A percentile compares a stretch with the other conserved stretches of the same genome.
Evolutionary conservation across 2,888 invertebrate genomes (phyloP).

Genomic region (Lepetodrilus schrolli): DNA sequence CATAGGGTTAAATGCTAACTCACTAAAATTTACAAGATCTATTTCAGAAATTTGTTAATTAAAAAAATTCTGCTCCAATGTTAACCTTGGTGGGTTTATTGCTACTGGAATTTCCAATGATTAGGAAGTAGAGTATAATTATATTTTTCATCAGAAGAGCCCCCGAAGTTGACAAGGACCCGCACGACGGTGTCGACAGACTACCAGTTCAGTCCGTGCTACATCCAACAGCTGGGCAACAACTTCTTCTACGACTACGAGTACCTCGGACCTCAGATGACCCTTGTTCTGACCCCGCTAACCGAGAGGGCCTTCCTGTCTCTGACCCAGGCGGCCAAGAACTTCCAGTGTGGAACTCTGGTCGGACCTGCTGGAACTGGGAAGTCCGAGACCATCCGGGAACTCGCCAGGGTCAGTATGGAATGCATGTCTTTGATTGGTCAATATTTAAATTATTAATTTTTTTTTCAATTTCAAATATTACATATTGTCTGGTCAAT

Average conservation of each 20-base stretch:
- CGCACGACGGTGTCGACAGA: slow-evolving; percentile 69
- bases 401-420: slow-evolving; percentile 69
- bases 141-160: slow-evolving; percentile 51
- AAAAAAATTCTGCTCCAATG: no score
- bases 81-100: no score
- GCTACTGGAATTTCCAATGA: no score
- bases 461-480: no score
- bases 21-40: no score
- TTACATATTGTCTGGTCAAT: no score
- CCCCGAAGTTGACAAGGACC: slow-evolving; percentile 51
- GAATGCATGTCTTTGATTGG: no score
- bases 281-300: slow-evolving; percentile 69
- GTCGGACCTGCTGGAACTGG: slow-evolving; percentile 71
- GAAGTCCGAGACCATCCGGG: slow-evolving; percentile 70
- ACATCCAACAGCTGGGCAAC: slow-evolving; percentile 68
- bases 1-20: no score
- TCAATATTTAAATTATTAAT: no score
- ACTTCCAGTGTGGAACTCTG: slow-evolving; percentile 70
- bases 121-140: no score
- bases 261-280: slow-evolving; percentile 64
- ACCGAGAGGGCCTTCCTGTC: slow-evolving; percentile 71
- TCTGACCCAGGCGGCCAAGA: slow-evolving; percentile 68
- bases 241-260: slow-evolving; percentile 71
- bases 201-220: slow-evolving; percentile 70
- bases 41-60: no score